Evolutionary conservation across 2,888 invertebrate species (phyloP), one percentile per base, ranked within the genome.

Genomic region (Dolichomitus sp.): DNA sequence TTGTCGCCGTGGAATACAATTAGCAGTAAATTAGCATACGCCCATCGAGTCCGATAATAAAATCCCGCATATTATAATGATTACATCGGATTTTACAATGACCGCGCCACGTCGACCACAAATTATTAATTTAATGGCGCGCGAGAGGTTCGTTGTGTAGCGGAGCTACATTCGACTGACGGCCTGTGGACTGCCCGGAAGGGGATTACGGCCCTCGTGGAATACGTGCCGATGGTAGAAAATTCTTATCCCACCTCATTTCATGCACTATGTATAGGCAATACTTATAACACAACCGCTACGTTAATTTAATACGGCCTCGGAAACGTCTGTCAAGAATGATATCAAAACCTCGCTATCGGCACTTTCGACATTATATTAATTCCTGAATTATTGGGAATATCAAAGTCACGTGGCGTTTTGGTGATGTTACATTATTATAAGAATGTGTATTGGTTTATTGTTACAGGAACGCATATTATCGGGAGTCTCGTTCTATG

Each of bases 21-120:
- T 93, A 93, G 93, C 93, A 93, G 93, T 93, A 93, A 93, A 93
- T 93, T 93, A 93, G 90, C 93, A 91, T 92, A 90, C 88, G 88
- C 87, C 87, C 81, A 83, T 84, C 80, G 80, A 76, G 81, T 81
- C 86, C 91, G 92, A 93, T 92, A 92, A 92, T 93, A 92, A 93
- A 93, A 93, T 93, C 89, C 89, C 87, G 89, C 90, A 91, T 91
- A 92, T 93, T 93, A 93, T 91, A 93, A 93, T 92, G 92, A 93
- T 93, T 93, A 92, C 93, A 90, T 92, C 89, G 89, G 91, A 92
- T 91, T 91, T 91, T 91, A 93, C 93, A 93, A 92, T 93, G 88
- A 73, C 79, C 82, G 80, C 89, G 89, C 91, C 88, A 88, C 91
- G 91, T 91, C 92, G 92, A 92, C 93, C 93, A 93, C 93, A 93